Conservation (phyloP, 2,888 invertebrate genomes). For the Melanargia galathea region DNA sequence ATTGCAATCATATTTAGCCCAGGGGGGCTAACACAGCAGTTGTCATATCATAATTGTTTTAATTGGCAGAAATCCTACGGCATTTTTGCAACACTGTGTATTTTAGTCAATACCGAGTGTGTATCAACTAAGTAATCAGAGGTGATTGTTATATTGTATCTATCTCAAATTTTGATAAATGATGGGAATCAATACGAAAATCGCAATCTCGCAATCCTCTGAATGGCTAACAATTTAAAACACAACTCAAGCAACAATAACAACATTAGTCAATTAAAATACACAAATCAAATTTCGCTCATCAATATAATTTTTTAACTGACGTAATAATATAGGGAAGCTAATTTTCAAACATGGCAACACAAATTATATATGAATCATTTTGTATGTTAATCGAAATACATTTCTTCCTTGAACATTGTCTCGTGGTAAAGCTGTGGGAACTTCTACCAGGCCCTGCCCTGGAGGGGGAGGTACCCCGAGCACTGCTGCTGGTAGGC, state of each 20-base stretch:
- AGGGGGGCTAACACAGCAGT: neutral
- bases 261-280: no score
- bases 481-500: conserved; percentile 92
- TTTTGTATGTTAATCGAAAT: conserved; percentile 75
- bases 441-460: conserved; percentile 93
- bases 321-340: neutral
- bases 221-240: neutral
- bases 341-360: conserved; percentile 22
- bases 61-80: neutral
- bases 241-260: neutral
- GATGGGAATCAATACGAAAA: no score
- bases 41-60: neutral
- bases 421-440: conserved; percentile 85
- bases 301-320: neutral
- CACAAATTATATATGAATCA: conserved; percentile 4
- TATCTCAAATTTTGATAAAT: no score
- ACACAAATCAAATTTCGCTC: neutral
- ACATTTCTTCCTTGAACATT: conserved; percentile 84
- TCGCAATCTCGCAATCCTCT: neutral
- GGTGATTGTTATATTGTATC: no score
- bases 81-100: neutral
- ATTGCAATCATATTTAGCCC: no score
- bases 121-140: neutral
- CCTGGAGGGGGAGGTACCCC: conserved; percentile 91
- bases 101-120: neutral